A percentile compares a stretch with the other conserved stretches of the same genome.
phyloP scores from a whole-genome alignment of 2,113 vertebrate species.

The Todiramphus chloris region DNA sequence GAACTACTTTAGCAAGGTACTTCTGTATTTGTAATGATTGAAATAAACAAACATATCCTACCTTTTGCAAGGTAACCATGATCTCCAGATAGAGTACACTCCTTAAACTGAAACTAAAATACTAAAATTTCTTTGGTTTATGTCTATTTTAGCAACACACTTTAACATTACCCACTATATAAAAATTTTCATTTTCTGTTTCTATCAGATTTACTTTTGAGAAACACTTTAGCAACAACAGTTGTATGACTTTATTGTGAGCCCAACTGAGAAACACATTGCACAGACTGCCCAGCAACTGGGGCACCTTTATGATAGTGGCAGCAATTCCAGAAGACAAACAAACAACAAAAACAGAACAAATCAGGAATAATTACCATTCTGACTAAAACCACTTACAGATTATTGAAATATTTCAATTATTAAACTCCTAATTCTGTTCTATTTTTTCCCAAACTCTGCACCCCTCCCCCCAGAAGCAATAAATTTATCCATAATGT shows the following conservation, averaged over 20 bases:
- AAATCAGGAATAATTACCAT: not conserved
- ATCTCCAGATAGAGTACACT: not conserved
- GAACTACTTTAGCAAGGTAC: not conserved
- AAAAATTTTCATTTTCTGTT: not conserved
- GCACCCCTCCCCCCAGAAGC: not conserved
- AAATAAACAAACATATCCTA: not conserved
- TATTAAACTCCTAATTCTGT: not conserved
- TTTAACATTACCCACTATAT: not conserved
- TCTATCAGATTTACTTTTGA: not conserved
- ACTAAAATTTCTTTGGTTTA: not conserved
- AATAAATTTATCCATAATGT: conserved; percentile 12
- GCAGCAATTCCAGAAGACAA: not conserved
- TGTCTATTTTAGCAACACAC: not conserved
- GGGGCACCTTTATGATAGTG: not conserved
- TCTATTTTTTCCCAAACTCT: not conserved
- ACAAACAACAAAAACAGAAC: not conserved
- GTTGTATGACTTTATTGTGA: not conserved
- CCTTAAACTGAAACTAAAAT: not conserved
- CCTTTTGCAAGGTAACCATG: not conserved
- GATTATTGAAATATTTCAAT: not conserved
- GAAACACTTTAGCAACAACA: not conserved
- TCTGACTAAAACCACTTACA: not conserved
- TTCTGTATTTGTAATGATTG: not conserved
- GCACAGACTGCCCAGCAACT: not conserved
- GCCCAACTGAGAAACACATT: not conserved